Evolutionary conservation across 2,888 invertebrate genomes (phyloP).

Genomic region (Hirudinaria manillensis): DNA sequence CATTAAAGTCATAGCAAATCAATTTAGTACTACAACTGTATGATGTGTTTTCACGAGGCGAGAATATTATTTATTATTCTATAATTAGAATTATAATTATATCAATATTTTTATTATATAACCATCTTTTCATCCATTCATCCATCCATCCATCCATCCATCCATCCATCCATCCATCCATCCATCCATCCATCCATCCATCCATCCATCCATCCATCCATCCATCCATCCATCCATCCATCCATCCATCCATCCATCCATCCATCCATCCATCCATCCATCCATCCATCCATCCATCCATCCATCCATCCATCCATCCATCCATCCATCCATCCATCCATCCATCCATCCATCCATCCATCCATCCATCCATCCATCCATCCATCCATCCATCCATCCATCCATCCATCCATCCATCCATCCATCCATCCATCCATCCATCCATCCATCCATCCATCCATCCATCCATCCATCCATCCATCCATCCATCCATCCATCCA

Average conservation of each 20-base stretch:
- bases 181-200: neutral
- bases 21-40: too few relatives aligned
- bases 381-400: conserved; percentile 6
- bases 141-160: neutral
- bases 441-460: conserved; percentile 5
- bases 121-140: too few relatives aligned
- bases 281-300: neutral
- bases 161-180: neutral
- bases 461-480: neutral
- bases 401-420: neutral
- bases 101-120: too few relatives aligned
- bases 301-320: conserved; percentile 4
- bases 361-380: conserved; percentile 7
- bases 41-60: too few relatives aligned
- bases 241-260: conserved; percentile 3
- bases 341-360: neutral
- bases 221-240: neutral
- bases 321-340: conserved; percentile 1
- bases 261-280: neutral
- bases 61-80: too few relatives aligned
- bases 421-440: conserved; percentile 5
- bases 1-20: too few relatives aligned
- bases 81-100: too few relatives aligned
- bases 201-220: neutral
- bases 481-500: neutral